Base-by-base conservation (phyloP, 2,113 vertebrate species). In the Bettongia penicillata region DNA sequence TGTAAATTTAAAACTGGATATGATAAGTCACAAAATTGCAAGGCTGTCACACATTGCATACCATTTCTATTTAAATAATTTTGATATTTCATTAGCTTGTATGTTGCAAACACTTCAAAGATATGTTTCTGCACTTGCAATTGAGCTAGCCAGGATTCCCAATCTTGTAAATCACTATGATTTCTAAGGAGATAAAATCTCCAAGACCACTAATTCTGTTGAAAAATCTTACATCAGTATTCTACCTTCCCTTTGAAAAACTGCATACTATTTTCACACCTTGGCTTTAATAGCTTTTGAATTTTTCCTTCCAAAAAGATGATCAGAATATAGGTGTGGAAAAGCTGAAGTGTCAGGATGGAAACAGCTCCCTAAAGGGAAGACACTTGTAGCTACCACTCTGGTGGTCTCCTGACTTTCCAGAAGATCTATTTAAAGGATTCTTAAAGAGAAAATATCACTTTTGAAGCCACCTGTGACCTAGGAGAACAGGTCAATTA, bases 1-100 rank as follows among this genome's bases (percentile, higher is more conserved):
- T 93, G 77, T 93, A 91, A 89, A 94, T 77, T 84, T 93, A 91
- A 51, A 96, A 91, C 14, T 89, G 53, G 94, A 93, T 77, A 51
- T 91, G 37, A 93, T 43, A 61, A 77, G 7, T 92, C 90, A 95
- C 48, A 90, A 89, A 95, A 52, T 31, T 28, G 26, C 23, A 95
- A 61, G 50, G 19, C 57, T 52, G 55, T 53, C 90, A 91, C 37
- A 94, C 24, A 77, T 28, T 48, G 19, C 19, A 89, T 28, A 90
- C 8, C 53, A 90, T 92, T 91, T 68, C 24, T 93, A 90, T 50
- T 93, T 61, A 51, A 89, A 89, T 19, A 84, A 14, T 8, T 57
- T 43, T 94, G 0, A 49, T 89, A 89, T 94, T 94, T 91, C 19
- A 90, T 55, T 43, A 89, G 3, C 50, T 92, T 91, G 68, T 93